Conservation (phyloP, 2,888 invertebrate species). For the Epicampocera succincta region DNA sequence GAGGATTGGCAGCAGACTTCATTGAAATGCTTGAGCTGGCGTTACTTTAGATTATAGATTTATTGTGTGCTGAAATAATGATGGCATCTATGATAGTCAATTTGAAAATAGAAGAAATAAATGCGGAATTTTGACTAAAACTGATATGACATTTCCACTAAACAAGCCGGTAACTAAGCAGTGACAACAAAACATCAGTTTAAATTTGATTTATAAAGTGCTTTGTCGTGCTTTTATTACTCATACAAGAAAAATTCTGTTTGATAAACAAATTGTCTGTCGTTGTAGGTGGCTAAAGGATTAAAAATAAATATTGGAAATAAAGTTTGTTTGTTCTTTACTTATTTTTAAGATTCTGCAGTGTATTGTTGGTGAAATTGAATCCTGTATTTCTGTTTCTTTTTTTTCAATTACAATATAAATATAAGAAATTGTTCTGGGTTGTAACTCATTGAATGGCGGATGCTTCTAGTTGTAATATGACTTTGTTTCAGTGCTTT, state of each 20-base stretch:
- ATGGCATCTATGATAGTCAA: conserved; percentile 17
- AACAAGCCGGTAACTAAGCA: conserved; percentile 4
- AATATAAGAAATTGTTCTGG: not conserved
- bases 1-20: conserved; percentile 14
- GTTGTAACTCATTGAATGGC: not conserved
- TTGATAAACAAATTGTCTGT: not conserved
- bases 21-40: conserved; percentile 52
- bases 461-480: no score
- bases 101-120: not conserved
- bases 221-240: not conserved
- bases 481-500: no score
- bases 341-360: conserved; percentile 12
- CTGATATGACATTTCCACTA: conserved; percentile 1
- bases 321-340: not conserved
- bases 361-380: not conserved
- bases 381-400: not conserved
- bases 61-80: conserved; percentile 56
- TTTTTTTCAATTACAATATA: not conserved
- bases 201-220: not conserved
- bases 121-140: not conserved
- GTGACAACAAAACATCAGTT: not conserved
- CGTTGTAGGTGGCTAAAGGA: not conserved
- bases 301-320: conserved; percentile 3
- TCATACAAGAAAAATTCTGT: not conserved
- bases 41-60: conserved; percentile 50